Conservation (phyloP, 2,888 invertebrate genomes). For the Isotomurus palustris region DNA sequence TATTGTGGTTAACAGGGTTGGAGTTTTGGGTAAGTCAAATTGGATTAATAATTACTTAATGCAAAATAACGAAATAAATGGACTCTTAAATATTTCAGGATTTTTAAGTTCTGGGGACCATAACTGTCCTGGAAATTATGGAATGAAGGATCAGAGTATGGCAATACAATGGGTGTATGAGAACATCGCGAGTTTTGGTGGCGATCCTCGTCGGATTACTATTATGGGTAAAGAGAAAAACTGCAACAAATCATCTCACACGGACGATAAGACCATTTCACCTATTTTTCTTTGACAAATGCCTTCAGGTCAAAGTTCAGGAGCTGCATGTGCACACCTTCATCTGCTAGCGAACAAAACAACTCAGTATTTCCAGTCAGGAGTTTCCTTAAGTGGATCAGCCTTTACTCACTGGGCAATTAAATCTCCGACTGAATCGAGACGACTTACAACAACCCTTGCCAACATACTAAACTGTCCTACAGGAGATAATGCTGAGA, state of each 20-base stretch:
- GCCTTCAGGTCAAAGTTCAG: constrained; percentile 17
- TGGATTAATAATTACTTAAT: neutral
- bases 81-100: constrained; percentile 9
- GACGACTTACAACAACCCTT: constrained; percentile 16
- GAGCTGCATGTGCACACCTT: constrained; percentile 24
- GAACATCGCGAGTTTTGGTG: constrained; percentile 29
- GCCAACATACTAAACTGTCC: constrained; percentile 21
- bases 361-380: constrained; percentile 27
- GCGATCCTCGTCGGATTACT: constrained; percentile 23
- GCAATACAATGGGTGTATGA: constrained; percentile 27
- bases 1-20: neutral
- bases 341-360: constrained; percentile 27
- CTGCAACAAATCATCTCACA: constrained; percentile 7
- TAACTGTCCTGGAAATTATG: constrained; percentile 20
- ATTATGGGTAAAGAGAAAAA: constrained; percentile 12
- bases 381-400: constrained; percentile 28
- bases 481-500: neutral
- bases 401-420: constrained; percentile 33
- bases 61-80: neutral
- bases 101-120: constrained; percentile 20
- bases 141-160: constrained; percentile 29
- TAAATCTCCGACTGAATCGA: constrained; percentile 19
- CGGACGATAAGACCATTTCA: neutral
- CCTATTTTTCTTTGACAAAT: neutral
- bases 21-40: constrained; percentile 9